phyloP scores from a whole-genome alignment of 2,888 invertebrate species.

The Drosophila eohydei region DNA sequence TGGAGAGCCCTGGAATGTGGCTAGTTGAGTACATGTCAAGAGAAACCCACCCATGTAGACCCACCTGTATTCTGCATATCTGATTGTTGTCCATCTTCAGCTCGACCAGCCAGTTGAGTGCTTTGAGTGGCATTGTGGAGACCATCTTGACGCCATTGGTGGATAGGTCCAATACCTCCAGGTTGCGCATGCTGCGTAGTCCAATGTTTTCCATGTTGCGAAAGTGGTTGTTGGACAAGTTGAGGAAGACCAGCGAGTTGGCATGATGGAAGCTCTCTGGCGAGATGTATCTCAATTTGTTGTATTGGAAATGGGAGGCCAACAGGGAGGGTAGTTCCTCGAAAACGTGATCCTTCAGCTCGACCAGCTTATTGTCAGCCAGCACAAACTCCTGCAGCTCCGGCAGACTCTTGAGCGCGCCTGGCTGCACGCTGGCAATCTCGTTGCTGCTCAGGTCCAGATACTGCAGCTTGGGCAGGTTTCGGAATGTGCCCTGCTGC shows the following conservation, averaged over 20 bases:
- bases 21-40: background rate
- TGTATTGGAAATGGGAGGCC: conserved; percentile 91
- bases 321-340: conserved; percentile 89
- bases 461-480: conserved; percentile 89
- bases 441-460: conserved; percentile 93
- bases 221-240: conserved; percentile 93
- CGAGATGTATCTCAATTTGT: conserved; percentile 90
- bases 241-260: conserved; percentile 91
- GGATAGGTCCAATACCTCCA: conserved; percentile 94
- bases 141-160: conserved; percentile 91
- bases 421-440: conserved; percentile 90
- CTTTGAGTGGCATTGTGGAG: conserved; percentile 88
- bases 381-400: conserved; percentile 89
- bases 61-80: conserved; percentile 90
- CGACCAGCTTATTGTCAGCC: conserved; percentile 90
- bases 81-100: conserved; percentile 93
- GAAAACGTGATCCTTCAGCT: conserved; percentile 91
- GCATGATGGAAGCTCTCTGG: conserved; percentile 91
- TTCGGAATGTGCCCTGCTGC: conserved; percentile 89
- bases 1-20: conserved; percentile 87
- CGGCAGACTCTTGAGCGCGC: conserved; percentile 89
- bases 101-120: conserved; percentile 94
- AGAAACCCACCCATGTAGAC: background rate
- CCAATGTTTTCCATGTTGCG: conserved; percentile 91
- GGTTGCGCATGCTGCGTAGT: conserved; percentile 89